Evolutionary conservation across 2,888 invertebrate genomes (phyloP).

Genomic region (Idaea aversata): DNA sequence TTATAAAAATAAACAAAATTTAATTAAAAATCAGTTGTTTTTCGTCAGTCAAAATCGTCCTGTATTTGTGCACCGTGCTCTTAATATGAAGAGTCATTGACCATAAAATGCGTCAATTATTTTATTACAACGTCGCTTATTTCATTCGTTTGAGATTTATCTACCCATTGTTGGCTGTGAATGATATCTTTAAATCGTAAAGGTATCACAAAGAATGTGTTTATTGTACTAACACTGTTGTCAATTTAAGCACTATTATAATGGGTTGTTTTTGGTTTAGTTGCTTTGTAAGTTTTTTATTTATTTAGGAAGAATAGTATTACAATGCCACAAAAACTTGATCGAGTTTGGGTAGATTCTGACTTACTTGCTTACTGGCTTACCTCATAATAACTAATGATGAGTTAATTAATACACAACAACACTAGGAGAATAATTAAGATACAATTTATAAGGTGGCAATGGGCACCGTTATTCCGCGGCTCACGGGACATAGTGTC

Average conservation of each 20-base stretch:
- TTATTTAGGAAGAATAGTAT: no score
- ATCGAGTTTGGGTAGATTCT: no score
- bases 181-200: background rate
- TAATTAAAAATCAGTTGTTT: background rate
- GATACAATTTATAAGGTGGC: no score
- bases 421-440: no score
- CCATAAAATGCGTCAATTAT: constrained; percentile 29
- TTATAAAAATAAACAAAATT: no score
- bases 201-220: constrained; percentile 5
- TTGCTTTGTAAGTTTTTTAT: background rate
- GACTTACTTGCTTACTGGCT: no score
- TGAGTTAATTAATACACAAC: no score
- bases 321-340: no score
- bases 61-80: background rate
- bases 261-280: background rate
- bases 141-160: constrained; percentile 25
- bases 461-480: no score
- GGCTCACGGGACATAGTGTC: no score
- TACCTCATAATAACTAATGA: no score
- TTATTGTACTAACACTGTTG: background rate
- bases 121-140: constrained; percentile 24
- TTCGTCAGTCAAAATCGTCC: background rate
- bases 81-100: constrained; percentile 14
- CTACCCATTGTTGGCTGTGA: constrained; percentile 20
- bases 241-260: background rate